phyloP scores from a whole-genome alignment of 1,140 invertebrate species.

The Drosophila tsacasi region DNA sequence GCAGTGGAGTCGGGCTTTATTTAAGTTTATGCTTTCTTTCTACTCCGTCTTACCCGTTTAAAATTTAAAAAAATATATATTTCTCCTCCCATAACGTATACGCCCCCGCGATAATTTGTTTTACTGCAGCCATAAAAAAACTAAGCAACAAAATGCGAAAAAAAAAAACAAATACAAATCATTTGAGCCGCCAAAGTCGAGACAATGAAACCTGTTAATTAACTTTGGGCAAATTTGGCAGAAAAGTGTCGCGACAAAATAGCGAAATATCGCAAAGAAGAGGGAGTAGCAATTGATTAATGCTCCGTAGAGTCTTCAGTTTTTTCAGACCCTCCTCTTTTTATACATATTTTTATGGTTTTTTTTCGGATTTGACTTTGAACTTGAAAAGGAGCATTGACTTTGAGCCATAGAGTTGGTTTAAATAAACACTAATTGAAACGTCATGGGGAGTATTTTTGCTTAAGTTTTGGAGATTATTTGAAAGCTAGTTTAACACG shows the following conservation, averaged over 20 bases:
- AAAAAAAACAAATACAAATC: constrained; percentile 31
- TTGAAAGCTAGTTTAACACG: too few relatives aligned
- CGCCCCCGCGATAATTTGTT: constrained; percentile 60
- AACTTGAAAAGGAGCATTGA: constrained; percentile 77
- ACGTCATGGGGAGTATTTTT: constrained; percentile 2
- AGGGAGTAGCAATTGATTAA: constrained; percentile 65
- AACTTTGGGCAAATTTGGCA: constrained; percentile 77
- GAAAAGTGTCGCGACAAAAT: constrained; percentile 63
- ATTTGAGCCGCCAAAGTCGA: constrained; percentile 23
- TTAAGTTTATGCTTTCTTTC: constrained; percentile 51
- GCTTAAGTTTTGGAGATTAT: neutral
- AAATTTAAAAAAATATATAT: constrained; percentile 15
- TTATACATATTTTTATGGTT: constrained; percentile 14
- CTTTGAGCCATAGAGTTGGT: constrained; percentile 34
- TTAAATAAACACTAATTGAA: constrained; percentile 35
- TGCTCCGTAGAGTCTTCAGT: constrained; percentile 51
- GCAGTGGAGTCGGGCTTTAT: constrained; percentile 41
- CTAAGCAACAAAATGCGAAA: constrained; percentile 45
- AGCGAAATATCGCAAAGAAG: constrained; percentile 29
- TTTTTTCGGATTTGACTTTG: constrained; percentile 43
- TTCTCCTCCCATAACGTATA: constrained; percentile 56
- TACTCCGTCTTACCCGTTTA: neutral
- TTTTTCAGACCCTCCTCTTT: constrained; percentile 23
- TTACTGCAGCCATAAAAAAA: constrained; percentile 48
- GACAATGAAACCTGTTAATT: constrained; percentile 79